Base-by-base conservation (phyloP, 1,140 invertebrate species). In the Dreissena rostriformis region DNA sequence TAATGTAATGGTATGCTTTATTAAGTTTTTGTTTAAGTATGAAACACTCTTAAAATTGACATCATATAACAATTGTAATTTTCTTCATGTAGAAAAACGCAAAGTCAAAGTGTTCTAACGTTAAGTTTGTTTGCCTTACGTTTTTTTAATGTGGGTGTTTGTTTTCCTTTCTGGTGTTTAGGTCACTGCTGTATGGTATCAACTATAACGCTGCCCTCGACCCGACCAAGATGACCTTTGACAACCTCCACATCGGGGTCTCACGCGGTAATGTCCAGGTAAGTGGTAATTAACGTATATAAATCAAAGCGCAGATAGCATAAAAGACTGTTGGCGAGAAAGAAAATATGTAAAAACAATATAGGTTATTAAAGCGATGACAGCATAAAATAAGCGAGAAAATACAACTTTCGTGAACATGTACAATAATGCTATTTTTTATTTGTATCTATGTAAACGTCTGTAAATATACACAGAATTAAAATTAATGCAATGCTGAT, bases 211-310 rank as follows among this genome's bases (percentile, higher is more conserved):
- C 51, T 28, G 22, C 19, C 15, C 29, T 68, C 5, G 55, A 76
- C 39, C 10, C 29, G 1, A 24, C 6, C 0, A 26, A 28, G 24
- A 24, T 76, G 53, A 52, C 8, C 0, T 76, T 76, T 63, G 55
- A 63, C 22, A 6, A n/a, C 19, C 10, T 29, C 4, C 53, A 76
- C 49, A 24, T 39, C 14, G 73, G 73, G 11, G 55, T 76, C 0
- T 76, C 73, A 26, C n/a, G 17, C 1, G 73, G 57, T 10, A 17
- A 51, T 2, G 28, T 76, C 6, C 73, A 76, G 26, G 55, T 76
- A 57, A n/a, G 57, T 11, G 12, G 12, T 57, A 19, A 61, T 4
- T 19, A 12, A n/a, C 2, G 17, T 19, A n/a, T 6, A 24, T 4
- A 24, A 19, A 61, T 61, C 17, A 11, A 19, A 61, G 57, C 57